Percentiles rank a stretch among this genome's conserved stretches.
Conservation (phyloP, 2,888 invertebrate species). For the Thymelicus lineola region DNA sequence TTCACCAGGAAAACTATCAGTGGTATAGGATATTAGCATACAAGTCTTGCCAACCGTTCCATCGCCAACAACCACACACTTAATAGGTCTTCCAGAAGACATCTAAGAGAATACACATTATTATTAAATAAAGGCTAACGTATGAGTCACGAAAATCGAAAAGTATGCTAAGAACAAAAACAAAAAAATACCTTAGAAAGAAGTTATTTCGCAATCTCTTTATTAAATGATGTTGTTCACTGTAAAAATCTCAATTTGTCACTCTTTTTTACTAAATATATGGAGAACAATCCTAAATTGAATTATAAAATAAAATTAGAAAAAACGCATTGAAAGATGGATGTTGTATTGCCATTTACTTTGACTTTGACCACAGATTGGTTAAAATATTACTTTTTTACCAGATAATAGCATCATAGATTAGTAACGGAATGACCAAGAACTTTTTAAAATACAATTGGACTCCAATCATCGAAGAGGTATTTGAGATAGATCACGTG, state of each 20-base stretch:
- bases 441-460: no score
- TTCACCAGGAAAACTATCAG: constrained; percentile 97
- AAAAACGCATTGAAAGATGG: constrained; percentile 66
- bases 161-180: constrained; percentile 53
- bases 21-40: constrained; percentile 96
- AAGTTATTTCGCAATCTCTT: constrained; percentile 25
- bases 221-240: not conserved
- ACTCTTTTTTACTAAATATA: constrained; percentile 40
- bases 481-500: no score
- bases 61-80: constrained; percentile 96
- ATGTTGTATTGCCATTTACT: constrained; percentile 25
- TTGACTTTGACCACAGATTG: not conserved
- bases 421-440: no score
- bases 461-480: no score
- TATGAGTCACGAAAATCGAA: constrained; percentile 74
- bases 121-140: constrained; percentile 67
- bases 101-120: constrained; percentile 81
- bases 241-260: constrained; percentile 14
- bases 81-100: constrained; percentile 97
- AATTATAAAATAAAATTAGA: constrained; percentile 47
- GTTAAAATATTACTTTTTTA: not conserved
- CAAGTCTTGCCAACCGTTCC: constrained; percentile 98
- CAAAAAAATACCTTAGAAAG: constrained; percentile 48
- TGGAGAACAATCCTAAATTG: constrained; percentile 50
- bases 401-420: no score